Conservation (phyloP, 2,888 invertebrate species). For the Drosophila demipolita region DNA sequence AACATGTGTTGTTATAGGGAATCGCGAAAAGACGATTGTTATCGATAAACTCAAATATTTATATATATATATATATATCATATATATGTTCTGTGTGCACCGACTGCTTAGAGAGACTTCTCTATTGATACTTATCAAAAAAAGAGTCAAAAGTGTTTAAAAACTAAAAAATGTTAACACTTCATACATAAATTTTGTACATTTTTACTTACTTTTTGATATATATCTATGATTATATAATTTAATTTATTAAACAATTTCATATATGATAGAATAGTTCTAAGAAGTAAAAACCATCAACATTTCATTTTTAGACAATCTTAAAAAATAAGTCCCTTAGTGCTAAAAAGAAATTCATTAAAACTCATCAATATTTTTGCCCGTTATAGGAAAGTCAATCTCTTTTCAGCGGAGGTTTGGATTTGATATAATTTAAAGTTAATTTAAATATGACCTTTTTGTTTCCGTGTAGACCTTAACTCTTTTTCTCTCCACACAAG, state of each 20-base stretch:
- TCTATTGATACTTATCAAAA: background rate
- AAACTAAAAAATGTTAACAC: background rate
- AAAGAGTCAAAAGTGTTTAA: background rate
- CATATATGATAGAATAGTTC: background rate
- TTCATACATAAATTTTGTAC: background rate
- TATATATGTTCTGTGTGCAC: background rate
- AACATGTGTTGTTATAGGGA: background rate
- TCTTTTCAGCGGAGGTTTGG: background rate
- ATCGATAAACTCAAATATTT: background rate
- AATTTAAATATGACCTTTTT: conserved; percentile 2
- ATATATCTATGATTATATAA: background rate
- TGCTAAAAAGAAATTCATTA: too few species aligned
- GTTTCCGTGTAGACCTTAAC: conserved; percentile 4
- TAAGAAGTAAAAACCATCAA: background rate
- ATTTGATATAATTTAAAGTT: background rate
- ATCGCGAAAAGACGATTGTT: background rate
- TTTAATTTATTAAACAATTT: background rate
- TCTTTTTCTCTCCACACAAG: background rate
- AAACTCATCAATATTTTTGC: too few species aligned
- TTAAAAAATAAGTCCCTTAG: too few species aligned
- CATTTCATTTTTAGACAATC: too few species aligned
- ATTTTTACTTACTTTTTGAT: background rate
- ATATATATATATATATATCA: background rate
- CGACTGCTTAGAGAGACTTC: background rate
- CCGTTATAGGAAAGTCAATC: background rate